Percentiles rank a stretch among this genome's conserved stretches.
Evolutionary conservation across 2,797 vertebrate genomes (phyloP).

Genomic region (Neopelma chrysocephalum): DNA sequence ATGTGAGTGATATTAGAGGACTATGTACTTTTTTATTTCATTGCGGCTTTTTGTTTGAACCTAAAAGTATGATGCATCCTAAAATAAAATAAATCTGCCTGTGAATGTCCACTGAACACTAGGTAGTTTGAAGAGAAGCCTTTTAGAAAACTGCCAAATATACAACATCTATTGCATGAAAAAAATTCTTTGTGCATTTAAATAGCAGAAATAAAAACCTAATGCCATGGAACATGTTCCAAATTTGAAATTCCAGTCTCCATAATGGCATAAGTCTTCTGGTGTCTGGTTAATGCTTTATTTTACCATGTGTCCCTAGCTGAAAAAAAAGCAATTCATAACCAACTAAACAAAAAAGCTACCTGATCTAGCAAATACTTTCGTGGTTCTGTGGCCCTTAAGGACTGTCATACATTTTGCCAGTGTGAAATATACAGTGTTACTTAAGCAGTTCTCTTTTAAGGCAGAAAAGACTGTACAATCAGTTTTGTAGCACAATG

Average conservation of each 20-base stretch:
- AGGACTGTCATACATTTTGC: neutral
- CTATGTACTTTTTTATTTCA: neutral
- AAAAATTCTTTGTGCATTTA: neutral
- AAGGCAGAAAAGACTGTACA: neutral
- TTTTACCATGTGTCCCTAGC: neutral
- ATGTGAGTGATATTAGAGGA: neutral
- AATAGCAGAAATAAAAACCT: neutral
- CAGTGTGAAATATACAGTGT: neutral
- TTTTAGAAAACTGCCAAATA: neutral
- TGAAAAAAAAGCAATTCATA: neutral
- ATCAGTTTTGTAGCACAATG: neutral
- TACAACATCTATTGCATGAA: neutral
- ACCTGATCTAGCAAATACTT: neutral
- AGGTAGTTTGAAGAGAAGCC: neutral
- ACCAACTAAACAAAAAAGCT: neutral
- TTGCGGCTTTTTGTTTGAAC: neutral
- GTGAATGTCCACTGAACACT: neutral
- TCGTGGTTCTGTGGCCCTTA: neutral
- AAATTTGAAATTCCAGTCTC: neutral
- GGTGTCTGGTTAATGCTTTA: neutral
- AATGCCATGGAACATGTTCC: neutral
- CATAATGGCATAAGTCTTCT: neutral
- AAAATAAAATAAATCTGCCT: neutral
- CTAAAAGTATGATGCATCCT: neutral
- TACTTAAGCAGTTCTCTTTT: neutral